Percentiles rank a stretch among this genome's conserved stretches.
phyloP scores from a whole-genome alignment of 2,888 invertebrate species.

The Zeuzera pyrina region DNA sequence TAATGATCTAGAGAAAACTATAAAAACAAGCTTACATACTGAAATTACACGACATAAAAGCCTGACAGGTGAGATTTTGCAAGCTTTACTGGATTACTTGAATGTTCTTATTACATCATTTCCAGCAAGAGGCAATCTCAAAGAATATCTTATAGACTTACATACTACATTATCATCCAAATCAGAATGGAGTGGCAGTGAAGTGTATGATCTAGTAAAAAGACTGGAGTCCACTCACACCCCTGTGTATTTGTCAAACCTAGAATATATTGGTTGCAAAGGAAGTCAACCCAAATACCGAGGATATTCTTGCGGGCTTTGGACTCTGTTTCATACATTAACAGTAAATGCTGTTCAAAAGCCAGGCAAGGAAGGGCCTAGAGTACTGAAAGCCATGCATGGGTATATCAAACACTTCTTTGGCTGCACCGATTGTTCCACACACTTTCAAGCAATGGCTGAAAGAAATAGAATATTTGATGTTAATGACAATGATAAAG shows the following conservation, averaged over 20 bases:
- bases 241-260: conserved; percentile 69
- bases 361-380: conserved; percentile 70
- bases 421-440: conserved; percentile 91
- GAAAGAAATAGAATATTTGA: conserved; percentile 77
- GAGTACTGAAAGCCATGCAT: conserved; percentile 86
- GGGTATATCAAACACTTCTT: conserved; percentile 94
- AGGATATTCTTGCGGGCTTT: conserved; percentile 95
- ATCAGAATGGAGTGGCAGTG: conserved; percentile 71
- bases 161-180: conserved; percentile 63
- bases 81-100: conserved; percentile 83
- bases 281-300: conserved; percentile 83
- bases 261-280: conserved; percentile 84
- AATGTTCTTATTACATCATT: conserved; percentile 82
- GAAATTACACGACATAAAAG: conserved; percentile 83
- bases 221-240: conserved; percentile 64
- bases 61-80: conserved; percentile 80
- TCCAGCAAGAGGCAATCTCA: conserved; percentile 80
- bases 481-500: conserved; percentile 80
- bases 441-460: conserved; percentile 93
- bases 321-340: conserved; percentile 95
- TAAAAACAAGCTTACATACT: conserved; percentile 86
- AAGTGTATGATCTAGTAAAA: conserved; percentile 72
- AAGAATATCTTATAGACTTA: conserved; percentile 76
- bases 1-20: conserved; percentile 89
- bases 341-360: conserved; percentile 82